phyloP scores from a whole-genome alignment of 2,888 invertebrate genomes.

The Antheraea yamamai region DNA sequence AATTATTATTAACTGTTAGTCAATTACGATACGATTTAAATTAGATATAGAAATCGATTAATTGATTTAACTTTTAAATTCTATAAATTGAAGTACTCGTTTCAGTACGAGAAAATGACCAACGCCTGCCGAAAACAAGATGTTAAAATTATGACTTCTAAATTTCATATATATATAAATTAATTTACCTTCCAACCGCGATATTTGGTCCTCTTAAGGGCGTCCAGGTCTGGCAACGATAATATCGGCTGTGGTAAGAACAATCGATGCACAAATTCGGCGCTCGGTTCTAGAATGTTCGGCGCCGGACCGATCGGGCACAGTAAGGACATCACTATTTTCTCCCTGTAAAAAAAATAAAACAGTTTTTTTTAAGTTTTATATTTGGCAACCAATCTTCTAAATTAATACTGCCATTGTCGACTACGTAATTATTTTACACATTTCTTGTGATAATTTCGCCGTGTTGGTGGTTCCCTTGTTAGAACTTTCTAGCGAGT shows the following conservation, averaged over 20 bases:
- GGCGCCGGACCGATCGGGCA: slow-evolving; percentile 98
- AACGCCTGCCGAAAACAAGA: not conserved
- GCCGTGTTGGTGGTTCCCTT: no score
- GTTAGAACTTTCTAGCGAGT: no score
- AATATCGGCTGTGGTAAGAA: slow-evolving; percentile 97
- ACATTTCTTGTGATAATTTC: no score
- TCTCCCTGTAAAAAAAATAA: slow-evolving; percentile 84
- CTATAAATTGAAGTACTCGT: not conserved
- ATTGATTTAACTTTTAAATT: no score
- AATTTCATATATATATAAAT: not conserved
- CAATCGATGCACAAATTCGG: slow-evolving; percentile 92
- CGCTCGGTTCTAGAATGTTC: slow-evolving; percentile 95
- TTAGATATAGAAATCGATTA: no score
- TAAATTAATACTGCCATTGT: no score
- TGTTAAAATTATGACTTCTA: no score
- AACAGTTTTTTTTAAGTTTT: not conserved
- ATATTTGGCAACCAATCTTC: no score
- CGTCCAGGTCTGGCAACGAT: slow-evolving; percentile 94
- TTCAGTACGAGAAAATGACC: not conserved
- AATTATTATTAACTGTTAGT: no score
- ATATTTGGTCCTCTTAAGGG: slow-evolving; percentile 91
- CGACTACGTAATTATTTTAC: no score
- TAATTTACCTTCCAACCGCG: slow-evolving; percentile 89
- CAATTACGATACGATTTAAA: no score
- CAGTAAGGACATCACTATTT: slow-evolving; percentile 98